Percentiles rank a stretch among this genome's conserved stretches.
These are phyloP conservation scores for Pituophis catenifer DNA, from an alignment of 2,113 vertebrate species.

Conservation along the genomic window DNA sequence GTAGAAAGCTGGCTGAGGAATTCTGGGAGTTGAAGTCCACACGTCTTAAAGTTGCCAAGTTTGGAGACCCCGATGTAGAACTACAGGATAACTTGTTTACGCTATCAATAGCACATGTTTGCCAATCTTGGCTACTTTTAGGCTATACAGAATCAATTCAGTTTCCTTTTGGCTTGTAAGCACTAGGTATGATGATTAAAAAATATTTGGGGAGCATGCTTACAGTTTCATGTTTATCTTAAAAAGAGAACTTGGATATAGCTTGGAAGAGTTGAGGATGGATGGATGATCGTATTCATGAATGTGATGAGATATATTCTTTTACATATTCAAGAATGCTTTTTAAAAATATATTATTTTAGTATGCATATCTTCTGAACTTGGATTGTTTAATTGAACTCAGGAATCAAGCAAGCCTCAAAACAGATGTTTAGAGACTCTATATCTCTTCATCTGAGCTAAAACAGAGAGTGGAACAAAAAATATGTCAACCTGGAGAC, in stretches of 20 bases:
- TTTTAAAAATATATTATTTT: neutral
- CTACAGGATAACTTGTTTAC: neutral
- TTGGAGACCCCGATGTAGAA: neutral
- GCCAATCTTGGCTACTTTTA: neutral
- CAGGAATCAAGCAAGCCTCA: neutral
- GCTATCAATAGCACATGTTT: neutral
- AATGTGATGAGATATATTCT: neutral
- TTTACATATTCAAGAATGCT: neutral
- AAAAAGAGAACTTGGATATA: neutral
- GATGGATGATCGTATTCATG: neutral
- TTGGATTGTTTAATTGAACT: neutral
- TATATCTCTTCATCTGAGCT: neutral
- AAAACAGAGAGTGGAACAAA: neutral
- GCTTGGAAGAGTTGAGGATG: neutral
- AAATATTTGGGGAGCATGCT: neutral
- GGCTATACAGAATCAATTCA: neutral
- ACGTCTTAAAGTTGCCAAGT: no score
- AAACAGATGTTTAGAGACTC: neutral
- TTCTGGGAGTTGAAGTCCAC: no score
- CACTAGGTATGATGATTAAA: neutral
- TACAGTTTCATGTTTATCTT: neutral
- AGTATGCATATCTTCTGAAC: neutral
- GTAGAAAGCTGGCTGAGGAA: no score
- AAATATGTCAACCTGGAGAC: neutral
- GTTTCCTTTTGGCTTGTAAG: neutral